phyloP scores from a whole-genome alignment of 2,888 invertebrate species.

The Trissolcus japonicus region DNA sequence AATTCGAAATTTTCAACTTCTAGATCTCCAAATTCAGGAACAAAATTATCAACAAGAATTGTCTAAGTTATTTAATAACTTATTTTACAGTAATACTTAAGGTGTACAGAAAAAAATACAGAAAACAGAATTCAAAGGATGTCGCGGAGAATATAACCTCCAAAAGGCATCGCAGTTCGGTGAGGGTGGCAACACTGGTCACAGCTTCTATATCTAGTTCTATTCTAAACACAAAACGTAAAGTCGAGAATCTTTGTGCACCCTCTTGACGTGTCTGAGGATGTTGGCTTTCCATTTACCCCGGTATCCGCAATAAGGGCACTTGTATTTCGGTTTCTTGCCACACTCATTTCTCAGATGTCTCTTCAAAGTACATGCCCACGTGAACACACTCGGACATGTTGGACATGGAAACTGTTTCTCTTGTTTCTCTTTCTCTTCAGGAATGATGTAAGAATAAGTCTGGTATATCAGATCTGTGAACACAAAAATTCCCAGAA shows the following conservation, averaged over 20 bases:
- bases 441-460: constrained; percentile 9
- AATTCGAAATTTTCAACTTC: too few species aligned
- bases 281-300: constrained; percentile 66
- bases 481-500: constrained; percentile 34
- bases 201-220: not conserved
- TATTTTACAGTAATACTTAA: too few species aligned
- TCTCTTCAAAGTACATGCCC: constrained; percentile 50
- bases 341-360: constrained; percentile 69
- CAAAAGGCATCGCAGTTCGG: not conserved
- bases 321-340: constrained; percentile 64
- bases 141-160: too few species aligned
- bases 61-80: too few species aligned
- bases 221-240: constrained; percentile 47
- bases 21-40: too few species aligned
- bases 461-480: constrained; percentile 32
- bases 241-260: constrained; percentile 58
- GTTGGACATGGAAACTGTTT: constrained; percentile 59
- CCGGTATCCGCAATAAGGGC: constrained; percentile 66
- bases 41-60: too few species aligned
- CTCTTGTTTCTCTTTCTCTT: constrained; percentile 12
- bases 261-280: constrained; percentile 58
- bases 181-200: not conserved
- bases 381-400: constrained; percentile 61
- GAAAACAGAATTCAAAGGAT: too few species aligned
- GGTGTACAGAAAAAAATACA: too few species aligned